Percentiles rank a stretch among this genome's conserved stretches.
Conservation (phyloP, 2,113 vertebrate genomes). For the Pampusana beccarii region DNA sequence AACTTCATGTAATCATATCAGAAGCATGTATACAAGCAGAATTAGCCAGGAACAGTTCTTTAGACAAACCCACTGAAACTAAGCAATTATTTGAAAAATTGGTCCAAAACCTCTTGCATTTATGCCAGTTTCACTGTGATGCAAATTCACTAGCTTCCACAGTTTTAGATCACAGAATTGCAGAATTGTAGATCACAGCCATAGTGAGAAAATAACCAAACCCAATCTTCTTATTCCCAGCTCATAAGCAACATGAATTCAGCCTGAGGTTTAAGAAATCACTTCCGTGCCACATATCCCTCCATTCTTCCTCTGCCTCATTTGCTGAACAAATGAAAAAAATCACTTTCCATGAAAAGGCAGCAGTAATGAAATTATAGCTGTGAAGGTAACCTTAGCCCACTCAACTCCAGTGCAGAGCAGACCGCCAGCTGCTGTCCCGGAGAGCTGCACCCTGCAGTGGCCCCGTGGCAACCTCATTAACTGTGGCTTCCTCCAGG, state of each 20-base stretch:
- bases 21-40: neutral
- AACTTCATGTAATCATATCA: neutral
- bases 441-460: neutral
- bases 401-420: neutral
- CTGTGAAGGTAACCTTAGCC: slow-evolving; percentile 46
- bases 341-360: slow-evolving; percentile 33
- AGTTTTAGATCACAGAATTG: neutral
- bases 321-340: slow-evolving; percentile 52
- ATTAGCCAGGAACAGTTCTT: neutral
- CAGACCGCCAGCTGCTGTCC: neutral
- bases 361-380: slow-evolving; percentile 21
- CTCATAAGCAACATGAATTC: neutral
- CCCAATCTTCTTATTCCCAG: neutral
- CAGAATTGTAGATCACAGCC: neutral
- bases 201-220: neutral
- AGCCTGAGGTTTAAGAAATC: slow-evolving; percentile 14
- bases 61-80: neutral
- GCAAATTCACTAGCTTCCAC: neutral
- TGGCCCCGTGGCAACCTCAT: neutral
- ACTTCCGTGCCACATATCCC: slow-evolving; percentile 20
- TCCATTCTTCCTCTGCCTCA: slow-evolving; percentile 25
- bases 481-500: neutral
- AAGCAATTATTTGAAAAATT: neutral
- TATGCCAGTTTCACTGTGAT: neutral
- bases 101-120: neutral